phyloP scores from a whole-genome alignment of 2,113 vertebrate genomes.

The Mesoclemmys tuberculata region DNA sequence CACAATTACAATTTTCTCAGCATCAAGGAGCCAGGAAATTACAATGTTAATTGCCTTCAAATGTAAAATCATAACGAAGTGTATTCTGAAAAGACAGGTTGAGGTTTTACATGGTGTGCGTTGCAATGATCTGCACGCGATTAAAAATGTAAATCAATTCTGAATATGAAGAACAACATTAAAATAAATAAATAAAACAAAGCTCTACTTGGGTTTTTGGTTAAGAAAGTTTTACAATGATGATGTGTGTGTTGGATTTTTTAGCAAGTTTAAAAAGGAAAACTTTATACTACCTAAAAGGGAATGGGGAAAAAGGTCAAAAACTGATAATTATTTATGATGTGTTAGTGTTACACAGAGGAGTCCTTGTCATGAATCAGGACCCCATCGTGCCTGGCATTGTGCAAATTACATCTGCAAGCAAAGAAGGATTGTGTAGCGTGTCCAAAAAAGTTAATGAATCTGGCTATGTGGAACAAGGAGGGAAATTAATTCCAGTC shows the following conservation, averaged over 20 bases:
- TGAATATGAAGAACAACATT: not conserved
- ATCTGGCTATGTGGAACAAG: not conserved
- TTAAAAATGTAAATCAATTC: not conserved
- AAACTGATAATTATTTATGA: not conserved
- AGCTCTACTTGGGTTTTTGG: no score
- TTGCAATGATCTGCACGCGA: not conserved
- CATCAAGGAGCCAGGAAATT: not conserved
- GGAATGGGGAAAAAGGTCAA: not conserved
- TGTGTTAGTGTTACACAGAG: not conserved
- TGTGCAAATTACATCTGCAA: not conserved
- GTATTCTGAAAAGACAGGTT: not conserved
- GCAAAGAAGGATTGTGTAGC: not conserved
- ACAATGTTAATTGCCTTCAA: constrained; percentile 5
- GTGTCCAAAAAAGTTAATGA: not conserved
- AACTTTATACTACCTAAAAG: not conserved
- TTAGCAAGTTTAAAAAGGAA: not conserved
- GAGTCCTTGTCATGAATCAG: not conserved
- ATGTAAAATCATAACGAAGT: not conserved
- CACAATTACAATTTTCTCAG: not conserved
- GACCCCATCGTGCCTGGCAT: not conserved
- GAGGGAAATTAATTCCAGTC: not conserved
- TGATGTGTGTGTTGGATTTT: not conserved
- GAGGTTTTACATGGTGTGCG: not conserved
- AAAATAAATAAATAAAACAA: not conserved
- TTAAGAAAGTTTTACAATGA: not conserved